Percentiles rank a stretch among this genome's conserved stretches.
Conservation (phyloP, 2,888 invertebrate genomes). For the Phyllotreta striolata region DNA sequence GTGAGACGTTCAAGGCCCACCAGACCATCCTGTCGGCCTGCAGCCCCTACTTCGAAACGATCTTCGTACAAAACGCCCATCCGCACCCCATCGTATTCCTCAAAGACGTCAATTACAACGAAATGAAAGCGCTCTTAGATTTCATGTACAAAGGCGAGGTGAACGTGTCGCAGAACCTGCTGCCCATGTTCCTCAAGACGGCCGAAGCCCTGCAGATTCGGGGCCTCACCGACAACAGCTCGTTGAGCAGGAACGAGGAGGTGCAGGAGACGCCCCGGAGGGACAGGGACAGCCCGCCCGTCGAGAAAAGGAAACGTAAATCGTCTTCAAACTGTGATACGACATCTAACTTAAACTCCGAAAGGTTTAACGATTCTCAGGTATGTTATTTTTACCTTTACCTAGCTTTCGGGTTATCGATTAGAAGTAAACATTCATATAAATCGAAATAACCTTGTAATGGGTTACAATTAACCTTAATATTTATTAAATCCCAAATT, state of each 20-base stretch:
- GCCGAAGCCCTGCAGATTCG: conserved; percentile 90
- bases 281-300: conserved; percentile 59
- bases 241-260: conserved; percentile 60
- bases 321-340: conserved; percentile 74
- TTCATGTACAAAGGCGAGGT: conserved; percentile 88
- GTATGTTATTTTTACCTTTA: conserved; percentile 57
- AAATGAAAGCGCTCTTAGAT: conserved; percentile 88
- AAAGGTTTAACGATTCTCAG: conserved; percentile 75
- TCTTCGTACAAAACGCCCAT: conserved; percentile 87
- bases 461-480: too few relatives aligned
- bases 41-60: conserved; percentile 92
- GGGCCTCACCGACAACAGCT: conserved; percentile 88
- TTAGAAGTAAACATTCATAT: too few relatives aligned
- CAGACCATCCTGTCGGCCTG: conserved; percentile 93
- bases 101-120: conserved; percentile 89
- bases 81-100: conserved; percentile 93
- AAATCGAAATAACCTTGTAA: too few relatives aligned
- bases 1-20: conserved; percentile 90
- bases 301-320: conserved; percentile 71
- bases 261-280: conserved; percentile 53
- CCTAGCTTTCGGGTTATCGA: not conserved
- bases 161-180: conserved; percentile 89
- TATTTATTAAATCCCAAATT: too few relatives aligned
- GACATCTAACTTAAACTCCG: conserved; percentile 68
- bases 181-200: conserved; percentile 90